phyloP scores from a whole-genome alignment of 2,888 invertebrate species.

The Latrodectus hesperus region DNA sequence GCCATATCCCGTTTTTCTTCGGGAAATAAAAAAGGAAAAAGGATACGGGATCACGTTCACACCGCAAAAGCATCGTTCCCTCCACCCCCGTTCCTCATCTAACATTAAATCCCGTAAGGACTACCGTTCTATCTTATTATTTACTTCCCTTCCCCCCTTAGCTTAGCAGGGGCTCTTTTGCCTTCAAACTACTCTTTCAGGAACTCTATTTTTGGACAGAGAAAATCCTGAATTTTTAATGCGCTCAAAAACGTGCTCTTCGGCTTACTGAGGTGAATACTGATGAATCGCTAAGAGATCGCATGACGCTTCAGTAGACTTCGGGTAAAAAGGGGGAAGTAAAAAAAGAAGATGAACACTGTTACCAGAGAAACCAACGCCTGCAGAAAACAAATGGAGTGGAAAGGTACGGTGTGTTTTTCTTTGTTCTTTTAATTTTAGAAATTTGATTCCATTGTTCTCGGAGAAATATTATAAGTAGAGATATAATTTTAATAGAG shows the following conservation, averaged over 20 bases:
- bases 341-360: not conserved
- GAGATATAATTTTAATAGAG: no score
- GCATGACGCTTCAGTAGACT: not conserved
- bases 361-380: no score
- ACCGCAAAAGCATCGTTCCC: not conserved
- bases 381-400: not conserved
- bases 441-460: no score
- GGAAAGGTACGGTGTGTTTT: no score
- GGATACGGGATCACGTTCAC: not conserved
- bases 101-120: slow-evolving; percentile 19
- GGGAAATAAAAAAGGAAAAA: not conserved
- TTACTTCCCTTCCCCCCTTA: not conserved
- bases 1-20: not conserved
- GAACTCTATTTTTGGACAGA: slow-evolving; percentile 38
- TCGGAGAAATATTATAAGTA: no score
- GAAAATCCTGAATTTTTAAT: slow-evolving; percentile 47
- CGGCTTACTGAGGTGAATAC: slow-evolving; percentile 27
- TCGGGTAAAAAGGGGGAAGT: not conserved
- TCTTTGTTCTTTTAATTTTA: no score
- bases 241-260: slow-evolving; percentile 52
- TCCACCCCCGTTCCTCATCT: not conserved
- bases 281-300: slow-evolving; percentile 31
- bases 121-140: not conserved
- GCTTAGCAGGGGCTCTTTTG: not conserved
- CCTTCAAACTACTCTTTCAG: not conserved